Percentiles rank a stretch among this genome's conserved stretches.
These are phyloP conservation scores for Sitta europaea DNA, from an alignment of 2,113 vertebrate species.

Conservation along the genomic window DNA sequence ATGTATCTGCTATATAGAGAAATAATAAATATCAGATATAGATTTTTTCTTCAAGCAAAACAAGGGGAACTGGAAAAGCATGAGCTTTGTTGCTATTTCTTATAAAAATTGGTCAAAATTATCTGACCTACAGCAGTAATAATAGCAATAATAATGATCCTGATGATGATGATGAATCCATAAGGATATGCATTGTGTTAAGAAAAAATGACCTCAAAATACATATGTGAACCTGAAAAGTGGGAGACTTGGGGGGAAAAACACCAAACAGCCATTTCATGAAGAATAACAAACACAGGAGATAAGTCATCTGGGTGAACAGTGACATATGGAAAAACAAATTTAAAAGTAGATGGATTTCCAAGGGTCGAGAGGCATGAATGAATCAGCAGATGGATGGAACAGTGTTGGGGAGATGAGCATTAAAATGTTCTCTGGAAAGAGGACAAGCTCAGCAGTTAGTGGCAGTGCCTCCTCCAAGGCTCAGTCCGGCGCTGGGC, in stretches of 20 bases:
- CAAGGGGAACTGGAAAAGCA: not conserved
- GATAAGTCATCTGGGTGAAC: not conserved
- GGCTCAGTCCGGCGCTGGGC: accelerated
- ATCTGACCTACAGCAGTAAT: not conserved
- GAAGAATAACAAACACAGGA: not conserved
- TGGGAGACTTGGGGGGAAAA: not conserved
- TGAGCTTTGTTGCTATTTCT: not conserved
- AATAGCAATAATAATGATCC: not conserved
- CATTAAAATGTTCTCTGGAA: not conserved
- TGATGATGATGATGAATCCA: not conserved
- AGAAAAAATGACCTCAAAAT: not conserved
- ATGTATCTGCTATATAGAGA: not conserved
- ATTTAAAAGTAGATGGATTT: not conserved
- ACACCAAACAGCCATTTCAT: not conserved
- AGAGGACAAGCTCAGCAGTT: not conserved
- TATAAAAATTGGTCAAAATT: not conserved
- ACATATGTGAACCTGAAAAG: not conserved
- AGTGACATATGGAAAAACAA: not conserved
- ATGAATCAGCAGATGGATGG: not conserved
- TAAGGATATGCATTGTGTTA: not conserved
- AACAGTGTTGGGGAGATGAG: accelerated
- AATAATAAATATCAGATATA: not conserved
- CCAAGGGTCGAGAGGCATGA: not conserved
- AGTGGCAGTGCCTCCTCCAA: not conserved
- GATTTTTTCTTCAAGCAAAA: not conserved